Percentiles rank a stretch among this genome's conserved stretches.
Evolutionary conservation across 2,888 invertebrate species (phyloP).

Genomic region (Sesia apiformis): DNA sequence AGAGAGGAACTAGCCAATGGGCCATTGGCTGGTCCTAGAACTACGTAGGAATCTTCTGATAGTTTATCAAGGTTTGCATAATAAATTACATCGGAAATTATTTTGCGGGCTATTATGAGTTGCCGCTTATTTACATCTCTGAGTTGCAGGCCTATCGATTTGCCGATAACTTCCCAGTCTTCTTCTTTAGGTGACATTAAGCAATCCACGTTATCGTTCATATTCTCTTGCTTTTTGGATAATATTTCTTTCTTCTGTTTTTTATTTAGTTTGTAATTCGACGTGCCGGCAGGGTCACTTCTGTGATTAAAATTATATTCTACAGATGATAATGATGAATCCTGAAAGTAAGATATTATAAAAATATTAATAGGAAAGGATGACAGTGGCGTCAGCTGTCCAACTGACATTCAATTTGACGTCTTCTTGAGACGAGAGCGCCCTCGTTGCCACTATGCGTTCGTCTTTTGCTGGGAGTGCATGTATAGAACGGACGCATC

Average conservation of each 20-base stretch:
- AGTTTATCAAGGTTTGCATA: slow-evolving; percentile 5
- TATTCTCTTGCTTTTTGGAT: background rate
- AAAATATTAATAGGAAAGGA: too few relatives aligned
- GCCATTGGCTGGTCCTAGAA: background rate
- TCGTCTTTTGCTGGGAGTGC: too few relatives aligned
- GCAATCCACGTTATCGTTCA: background rate
- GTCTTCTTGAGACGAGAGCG: too few relatives aligned
- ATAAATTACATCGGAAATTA: slow-evolving; percentile 3
- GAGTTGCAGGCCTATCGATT: background rate
- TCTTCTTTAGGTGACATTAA: background rate
- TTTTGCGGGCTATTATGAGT: slow-evolving; percentile 3
- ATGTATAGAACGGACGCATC: too few relatives aligned
- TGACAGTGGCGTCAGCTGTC: too few relatives aligned
- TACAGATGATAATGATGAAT: too few relatives aligned
- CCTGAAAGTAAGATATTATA: too few relatives aligned
- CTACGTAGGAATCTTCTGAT: slow-evolving; percentile 1
- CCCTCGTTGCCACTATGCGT: too few relatives aligned
- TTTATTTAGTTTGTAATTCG: background rate
- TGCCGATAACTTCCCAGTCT: background rate
- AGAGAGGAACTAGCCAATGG: too few relatives aligned
- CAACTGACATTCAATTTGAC: too few relatives aligned
- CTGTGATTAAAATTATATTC: too few relatives aligned
- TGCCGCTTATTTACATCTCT: background rate
- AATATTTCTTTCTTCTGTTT: background rate
- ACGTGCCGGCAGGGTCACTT: too few relatives aligned